Evolutionary conservation across 1,140 invertebrate genomes (phyloP).

Genomic region (Papilio aristodemus): DNA sequence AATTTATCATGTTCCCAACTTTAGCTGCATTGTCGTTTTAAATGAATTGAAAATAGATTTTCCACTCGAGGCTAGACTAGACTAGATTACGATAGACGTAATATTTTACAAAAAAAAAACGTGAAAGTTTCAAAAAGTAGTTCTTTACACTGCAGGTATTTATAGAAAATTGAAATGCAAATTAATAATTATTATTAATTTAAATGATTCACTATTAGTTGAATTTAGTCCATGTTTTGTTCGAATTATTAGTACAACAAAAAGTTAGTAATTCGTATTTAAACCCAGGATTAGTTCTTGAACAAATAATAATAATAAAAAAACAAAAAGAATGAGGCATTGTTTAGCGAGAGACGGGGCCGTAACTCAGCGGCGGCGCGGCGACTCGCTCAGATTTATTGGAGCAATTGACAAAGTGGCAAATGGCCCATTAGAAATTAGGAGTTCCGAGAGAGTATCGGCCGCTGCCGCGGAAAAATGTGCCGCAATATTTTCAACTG

Average conservation of each 20-base stretch:
- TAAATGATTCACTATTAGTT: no score
- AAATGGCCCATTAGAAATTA: conserved; percentile 79
- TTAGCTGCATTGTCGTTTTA: conserved; percentile 23
- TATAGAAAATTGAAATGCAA: no score
- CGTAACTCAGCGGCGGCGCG: conserved; percentile 52
- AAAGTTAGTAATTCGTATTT: neutral
- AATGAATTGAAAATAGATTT: conserved; percentile 36
- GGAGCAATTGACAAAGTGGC: conserved; percentile 77
- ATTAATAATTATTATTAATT: no score
- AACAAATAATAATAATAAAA: conserved; percentile 8
- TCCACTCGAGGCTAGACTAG: conserved; percentile 35
- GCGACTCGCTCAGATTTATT: conserved; percentile 67
- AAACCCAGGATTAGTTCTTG: neutral
- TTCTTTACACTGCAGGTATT: no score
- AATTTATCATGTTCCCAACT: conserved; percentile 44
- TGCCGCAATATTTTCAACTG: conserved; percentile 67
- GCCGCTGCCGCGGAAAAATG: conserved; percentile 65
- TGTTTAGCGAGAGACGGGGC: conserved; percentile 54
- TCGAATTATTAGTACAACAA: no score
- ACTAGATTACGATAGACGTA: conserved; percentile 21
- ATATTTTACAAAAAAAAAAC: conserved; percentile 1
- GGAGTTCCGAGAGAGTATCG: conserved; percentile 56
- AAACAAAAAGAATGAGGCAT: conserved; percentile 48
- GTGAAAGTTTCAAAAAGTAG: neutral
- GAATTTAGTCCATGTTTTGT: no score